Evolutionary conservation across 2,888 invertebrate genomes (phyloP), one percentile per base, ranked within the genome.

Genomic region (Spisula subtruncata): DNA sequence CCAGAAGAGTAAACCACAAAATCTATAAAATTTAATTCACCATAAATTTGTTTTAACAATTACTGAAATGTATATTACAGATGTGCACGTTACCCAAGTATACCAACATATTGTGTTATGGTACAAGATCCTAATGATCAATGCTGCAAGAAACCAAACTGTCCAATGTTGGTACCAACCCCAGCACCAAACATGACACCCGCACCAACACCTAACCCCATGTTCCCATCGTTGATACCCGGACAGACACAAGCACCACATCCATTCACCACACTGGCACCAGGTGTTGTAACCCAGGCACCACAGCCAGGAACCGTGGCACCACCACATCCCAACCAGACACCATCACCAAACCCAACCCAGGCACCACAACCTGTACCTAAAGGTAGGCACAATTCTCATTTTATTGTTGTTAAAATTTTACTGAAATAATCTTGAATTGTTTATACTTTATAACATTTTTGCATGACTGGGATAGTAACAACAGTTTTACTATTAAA

Each of bases 21-120:
- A n/a, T n/a, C n/a, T n/a, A n/a, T n/a, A n/a, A n/a, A n/a, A n/a
- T n/a, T n/a, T n/a, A n/a, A n/a, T n/a, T n/a, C n/a, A n/a, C n/a
- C n/a, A n/a, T n/a, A n/a, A n/a, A n/a, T n/a, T n/a, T n/a, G n/a
- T n/a, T 41, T 5, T 41, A 41, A 41, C 41, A 41, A 8, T 41
- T 8, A 41, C 2, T 41, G 41, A 41, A 41, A 41, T 41, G 2
- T 25, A 29, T 83, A 0, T 82, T 56, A 54, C 90, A 94, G 95
- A 81, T 95, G 95, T 90, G 88, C 93, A 71, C 83, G 89, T 82
- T 95, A 92, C 83, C 87, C 93, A 16, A 85, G 83, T 48, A 93
- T 94, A 35, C 94, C 94, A 83, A 89, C 92, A 25, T 93, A 92
- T 90, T 94, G 94, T 81, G 89, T 89, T 2, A 80, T 94, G 91